Conservation (phyloP, 2,888 invertebrate genomes). For the Spilarctia lutea region DNA sequence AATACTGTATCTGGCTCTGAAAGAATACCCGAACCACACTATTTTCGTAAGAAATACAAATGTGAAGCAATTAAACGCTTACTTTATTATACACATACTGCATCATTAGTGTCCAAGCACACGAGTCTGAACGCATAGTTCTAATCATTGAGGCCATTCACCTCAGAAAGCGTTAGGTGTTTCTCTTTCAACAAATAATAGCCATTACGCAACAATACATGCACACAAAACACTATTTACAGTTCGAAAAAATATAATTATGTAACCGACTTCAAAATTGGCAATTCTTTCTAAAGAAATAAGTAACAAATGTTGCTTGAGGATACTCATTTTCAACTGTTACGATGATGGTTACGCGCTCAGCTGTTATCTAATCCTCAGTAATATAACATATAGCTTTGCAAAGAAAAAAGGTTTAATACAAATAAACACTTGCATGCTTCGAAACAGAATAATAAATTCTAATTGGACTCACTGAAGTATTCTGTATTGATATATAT, state of each 20-base stretch:
- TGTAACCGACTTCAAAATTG: constrained; percentile 23
- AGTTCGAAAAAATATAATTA: constrained; percentile 33
- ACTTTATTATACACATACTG: constrained; percentile 6
- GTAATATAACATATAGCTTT: neutral
- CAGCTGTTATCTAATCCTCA: constrained; percentile 15
- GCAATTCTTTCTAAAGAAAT: constrained; percentile 26
- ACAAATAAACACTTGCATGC: neutral
- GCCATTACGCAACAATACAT: constrained; percentile 34
- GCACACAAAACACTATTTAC: constrained; percentile 25
- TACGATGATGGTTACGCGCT: constrained; percentile 8
- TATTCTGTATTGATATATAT: neutral
- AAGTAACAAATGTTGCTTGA: constrained; percentile 6
- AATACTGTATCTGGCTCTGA: neutral
- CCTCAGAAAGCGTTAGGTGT: constrained; percentile 45
- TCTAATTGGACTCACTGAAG: neutral
- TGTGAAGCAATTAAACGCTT: neutral
- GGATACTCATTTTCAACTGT: constrained; percentile 15
- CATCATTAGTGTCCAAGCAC: constrained; percentile 14
- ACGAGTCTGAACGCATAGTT: constrained; percentile 10
- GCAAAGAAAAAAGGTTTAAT: neutral
- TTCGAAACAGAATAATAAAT: neutral
- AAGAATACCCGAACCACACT: neutral
- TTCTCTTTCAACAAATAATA: constrained; percentile 40
- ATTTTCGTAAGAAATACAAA: neutral
- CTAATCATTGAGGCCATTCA: constrained; percentile 41